Evolutionary conservation across 2,888 invertebrate species (phyloP).

Genomic region (Eupithecia tripunctaria): DNA sequence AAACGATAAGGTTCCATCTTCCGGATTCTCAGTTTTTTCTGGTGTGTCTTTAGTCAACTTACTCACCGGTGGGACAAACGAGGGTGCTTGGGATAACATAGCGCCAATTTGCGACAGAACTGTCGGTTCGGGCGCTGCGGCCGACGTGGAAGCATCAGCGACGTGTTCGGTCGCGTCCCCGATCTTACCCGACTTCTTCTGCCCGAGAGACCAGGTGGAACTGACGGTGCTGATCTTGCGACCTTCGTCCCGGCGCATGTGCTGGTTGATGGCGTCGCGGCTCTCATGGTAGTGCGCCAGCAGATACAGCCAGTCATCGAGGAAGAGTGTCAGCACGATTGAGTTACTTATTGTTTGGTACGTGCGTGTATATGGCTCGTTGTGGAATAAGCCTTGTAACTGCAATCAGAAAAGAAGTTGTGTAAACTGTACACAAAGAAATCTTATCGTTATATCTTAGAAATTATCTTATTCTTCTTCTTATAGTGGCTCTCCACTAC

Average conservation of each 20-base stretch:
- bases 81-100: neutral
- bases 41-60: neutral
- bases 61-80: neutral
- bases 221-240: constrained; percentile 3
- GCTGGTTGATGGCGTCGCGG: constrained; percentile 54
- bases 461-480: too few relatives aligned
- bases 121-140: neutral
- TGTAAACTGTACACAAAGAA: neutral
- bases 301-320: constrained; percentile 67
- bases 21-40: neutral
- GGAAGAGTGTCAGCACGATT: constrained; percentile 64
- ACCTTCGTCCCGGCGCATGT: constrained; percentile 36
- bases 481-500: too few relatives aligned
- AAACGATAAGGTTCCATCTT: neutral
- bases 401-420: neutral
- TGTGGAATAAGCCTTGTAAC: constrained; percentile 59
- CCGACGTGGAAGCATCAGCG: neutral
- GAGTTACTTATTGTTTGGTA: constrained; percentile 63
- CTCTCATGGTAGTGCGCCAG: constrained; percentile 67
- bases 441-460: neutral
- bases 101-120: neutral
- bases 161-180: neutral
- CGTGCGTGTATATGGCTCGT: constrained; percentile 60
- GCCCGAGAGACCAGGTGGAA: neutral
- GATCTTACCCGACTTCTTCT: neutral